phyloP scores from a whole-genome alignment of 2,888 invertebrate species.

The Digitonthophagus gazella region DNA sequence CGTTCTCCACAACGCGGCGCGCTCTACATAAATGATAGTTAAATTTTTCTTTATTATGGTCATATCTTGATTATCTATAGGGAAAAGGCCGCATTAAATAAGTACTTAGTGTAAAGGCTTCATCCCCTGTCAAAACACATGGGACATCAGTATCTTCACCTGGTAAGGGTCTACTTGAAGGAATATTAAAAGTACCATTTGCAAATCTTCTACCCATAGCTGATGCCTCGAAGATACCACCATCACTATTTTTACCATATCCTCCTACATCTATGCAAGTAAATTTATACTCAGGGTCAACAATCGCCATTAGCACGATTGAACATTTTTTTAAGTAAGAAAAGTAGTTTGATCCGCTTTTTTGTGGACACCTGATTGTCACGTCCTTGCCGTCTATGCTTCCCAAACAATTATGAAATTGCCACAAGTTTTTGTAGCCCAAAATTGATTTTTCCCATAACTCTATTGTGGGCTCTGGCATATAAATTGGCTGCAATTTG shows the following conservation, averaged over 20 bases:
- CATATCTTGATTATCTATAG: no score
- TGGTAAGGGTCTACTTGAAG: not conserved
- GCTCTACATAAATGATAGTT: no score
- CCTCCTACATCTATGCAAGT: constrained; percentile 3
- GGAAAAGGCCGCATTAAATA: no score
- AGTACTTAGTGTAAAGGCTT: no score
- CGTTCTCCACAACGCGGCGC: no score
- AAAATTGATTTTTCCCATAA: no score
- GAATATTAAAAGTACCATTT: not conserved
- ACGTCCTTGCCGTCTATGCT: constrained; percentile 3
- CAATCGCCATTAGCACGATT: not conserved
- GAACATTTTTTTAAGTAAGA: constrained; percentile 1
- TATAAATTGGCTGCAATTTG: no score
- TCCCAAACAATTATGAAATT: no score
- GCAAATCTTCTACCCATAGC: constrained; percentile 14
- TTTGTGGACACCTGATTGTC: not conserved
- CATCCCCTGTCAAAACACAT: not conserved
- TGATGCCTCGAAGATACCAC: constrained; percentile 8
- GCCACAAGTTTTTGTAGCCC: not conserved
- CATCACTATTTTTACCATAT: constrained; percentile 14
- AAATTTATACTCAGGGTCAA: constrained; percentile 9
- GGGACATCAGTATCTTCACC: no score
- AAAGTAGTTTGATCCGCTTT: constrained; percentile 6
- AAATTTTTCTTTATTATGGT: no score
- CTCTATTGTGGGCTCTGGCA: no score